Evolutionary conservation across 2,113 vertebrate genomes (phyloP), one percentile per base, ranked within the genome.

Genomic region (Chaetops frenatus): DNA sequence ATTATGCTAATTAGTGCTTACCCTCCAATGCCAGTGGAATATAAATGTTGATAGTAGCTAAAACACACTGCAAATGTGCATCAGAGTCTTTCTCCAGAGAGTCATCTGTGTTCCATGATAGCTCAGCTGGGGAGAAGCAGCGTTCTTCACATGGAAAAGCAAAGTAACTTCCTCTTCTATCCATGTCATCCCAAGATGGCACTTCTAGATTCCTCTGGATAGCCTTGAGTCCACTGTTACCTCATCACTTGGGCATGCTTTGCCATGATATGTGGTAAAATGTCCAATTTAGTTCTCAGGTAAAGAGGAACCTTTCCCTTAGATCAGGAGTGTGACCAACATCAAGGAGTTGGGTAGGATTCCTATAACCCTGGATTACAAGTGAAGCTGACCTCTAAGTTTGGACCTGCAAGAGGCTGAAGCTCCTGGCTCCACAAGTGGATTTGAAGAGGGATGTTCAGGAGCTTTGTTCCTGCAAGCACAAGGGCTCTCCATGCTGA

Each of bases 1-100:
- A 91, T 97, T 88, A 84, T 87, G 92, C 88, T 95, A 96, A 96
- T 79, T 72, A 86, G 82, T 31, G 74, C 88, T 97, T 94, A 91
- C 74, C 88, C 85, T 86, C 74, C 90, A 96, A 94, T 94, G 92
- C 85, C 86, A 81, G 86, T 87, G 86, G 77, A 93, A 96, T 97
- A 94, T 88, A 92, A 90, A 95, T 86, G 88, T 95, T 96, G 86
- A 89, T 40, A 79, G 92, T 94, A 95, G 86, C 91, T 90, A 77
- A 97, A 97, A 90, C 74, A 94, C 58, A 93, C 60, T 87, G 90
- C 83, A 92, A 92, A 91, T 61, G 51, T 82, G 83, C 76, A 83
- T 61, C 69, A 78, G 53, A 86, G 16, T 24, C 88, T 91, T 77
- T 61, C 90, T 81, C 90, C 62, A 58, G 94, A 92, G 94, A 96